A percentile compares a stretch with the other conserved stretches of the same genome.
Evolutionary conservation across 2,888 invertebrate species (phyloP).

Genomic region (Acrocyrtus sp.): DNA sequence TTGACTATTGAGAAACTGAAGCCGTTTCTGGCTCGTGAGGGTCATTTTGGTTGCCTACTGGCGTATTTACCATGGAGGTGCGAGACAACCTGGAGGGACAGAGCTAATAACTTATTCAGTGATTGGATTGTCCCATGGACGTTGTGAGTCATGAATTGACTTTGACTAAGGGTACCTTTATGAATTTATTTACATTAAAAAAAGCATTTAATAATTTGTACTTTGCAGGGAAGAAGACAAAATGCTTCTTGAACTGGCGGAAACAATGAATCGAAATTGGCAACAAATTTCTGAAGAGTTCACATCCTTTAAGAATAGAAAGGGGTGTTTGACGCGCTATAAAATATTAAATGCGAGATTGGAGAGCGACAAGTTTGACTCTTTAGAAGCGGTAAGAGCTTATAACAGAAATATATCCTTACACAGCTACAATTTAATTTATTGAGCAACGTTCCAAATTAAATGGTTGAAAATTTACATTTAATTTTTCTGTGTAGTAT

Average conservation of each 20-base stretch:
- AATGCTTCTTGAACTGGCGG: constrained; percentile 50
- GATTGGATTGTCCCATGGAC: constrained; percentile 63
- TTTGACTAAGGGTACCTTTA: neutral
- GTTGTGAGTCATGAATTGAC: constrained; percentile 41
- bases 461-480: too few species aligned
- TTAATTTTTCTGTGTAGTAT: constrained; percentile 47
- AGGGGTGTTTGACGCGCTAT: constrained; percentile 59
- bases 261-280: constrained; percentile 57
- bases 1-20: constrained; percentile 57
- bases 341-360: constrained; percentile 53
- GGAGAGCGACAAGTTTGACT: constrained; percentile 41
- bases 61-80: constrained; percentile 61
- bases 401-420: neutral
- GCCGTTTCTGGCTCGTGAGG: constrained; percentile 53
- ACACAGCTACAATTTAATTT: too few species aligned
- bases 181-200: neutral
- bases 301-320: constrained; percentile 60
- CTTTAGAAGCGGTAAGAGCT: constrained; percentile 55
- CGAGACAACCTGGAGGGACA: constrained; percentile 61
- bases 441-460: too few species aligned
- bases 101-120: constrained; percentile 59
- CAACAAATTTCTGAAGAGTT: constrained; percentile 58
- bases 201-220: neutral
- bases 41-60: constrained; percentile 57
- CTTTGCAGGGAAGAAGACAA: constrained; percentile 58